These are phyloP conservation scores for Ceryle rudis DNA, from an alignment of 2,797 vertebrate genomes.

Conservation along the genomic window DNA sequence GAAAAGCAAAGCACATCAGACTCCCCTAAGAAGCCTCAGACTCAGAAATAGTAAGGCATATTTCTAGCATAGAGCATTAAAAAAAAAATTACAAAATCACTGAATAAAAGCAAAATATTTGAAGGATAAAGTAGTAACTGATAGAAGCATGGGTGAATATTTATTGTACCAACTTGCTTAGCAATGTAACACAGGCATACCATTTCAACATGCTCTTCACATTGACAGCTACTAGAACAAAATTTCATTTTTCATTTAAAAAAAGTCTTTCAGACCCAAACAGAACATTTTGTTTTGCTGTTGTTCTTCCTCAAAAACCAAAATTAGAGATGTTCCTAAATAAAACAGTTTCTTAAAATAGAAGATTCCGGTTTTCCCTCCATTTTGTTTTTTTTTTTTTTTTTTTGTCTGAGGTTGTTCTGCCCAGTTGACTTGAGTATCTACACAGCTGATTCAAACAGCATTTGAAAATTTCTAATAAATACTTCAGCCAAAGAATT, in stretches of 20 bases:
- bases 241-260: background rate
- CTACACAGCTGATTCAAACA: background rate
- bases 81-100: background rate
- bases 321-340: background rate
- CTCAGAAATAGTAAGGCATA: background rate
- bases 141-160: background rate
- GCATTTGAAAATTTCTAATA: background rate
- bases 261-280: background rate
- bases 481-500: background rate
- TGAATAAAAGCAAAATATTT: background rate
- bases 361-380: background rate
- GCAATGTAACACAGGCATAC: background rate
- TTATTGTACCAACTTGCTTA: background rate
- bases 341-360: background rate
- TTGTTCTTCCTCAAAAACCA: background rate
- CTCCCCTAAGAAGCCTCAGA: background rate
- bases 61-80: background rate
- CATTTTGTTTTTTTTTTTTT: background rate
- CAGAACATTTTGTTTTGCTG: background rate
- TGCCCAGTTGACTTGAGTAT: background rate
- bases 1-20: background rate
- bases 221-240: background rate
- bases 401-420: background rate
- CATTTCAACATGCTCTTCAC: background rate
- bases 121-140: background rate